Evolutionary conservation across 2,113 vertebrate genomes (phyloP).

Genomic region (Centropus unirufus): DNA sequence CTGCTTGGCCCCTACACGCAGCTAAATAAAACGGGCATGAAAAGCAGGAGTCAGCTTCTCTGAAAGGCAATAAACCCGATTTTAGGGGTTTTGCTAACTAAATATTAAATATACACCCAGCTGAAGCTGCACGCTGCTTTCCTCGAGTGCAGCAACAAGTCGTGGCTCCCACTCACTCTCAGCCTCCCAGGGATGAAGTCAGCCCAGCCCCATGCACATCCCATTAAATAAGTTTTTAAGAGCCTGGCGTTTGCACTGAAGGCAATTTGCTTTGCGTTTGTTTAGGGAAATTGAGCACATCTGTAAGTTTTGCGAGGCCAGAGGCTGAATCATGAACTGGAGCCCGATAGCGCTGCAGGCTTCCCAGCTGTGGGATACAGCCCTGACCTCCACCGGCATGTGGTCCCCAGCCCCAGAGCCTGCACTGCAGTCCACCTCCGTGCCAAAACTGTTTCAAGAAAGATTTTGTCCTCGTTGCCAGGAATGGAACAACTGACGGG

Average conservation of each 20-base stretch:
- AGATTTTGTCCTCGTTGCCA: not conserved
- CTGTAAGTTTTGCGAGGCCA: not conserved
- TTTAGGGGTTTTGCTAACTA: not conserved
- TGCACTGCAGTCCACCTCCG: not conserved
- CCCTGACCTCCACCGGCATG: not conserved
- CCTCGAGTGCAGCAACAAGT: slow-evolving; percentile 10
- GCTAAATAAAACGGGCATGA: fast-evolving
- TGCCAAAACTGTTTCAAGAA: fast-evolving
- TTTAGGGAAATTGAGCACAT: not conserved
- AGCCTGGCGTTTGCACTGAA: fast-evolving
- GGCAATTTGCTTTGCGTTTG: fast-evolving
- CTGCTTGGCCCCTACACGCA: not conserved
- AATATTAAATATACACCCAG: fast-evolving
- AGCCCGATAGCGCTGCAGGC: not conserved
- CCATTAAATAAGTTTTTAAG: not conserved
- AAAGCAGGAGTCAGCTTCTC: not conserved
- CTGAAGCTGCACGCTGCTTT: not conserved
- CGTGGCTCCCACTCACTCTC: not conserved
- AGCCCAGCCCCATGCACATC: not conserved
- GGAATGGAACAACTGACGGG: not conserved
- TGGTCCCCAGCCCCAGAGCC: not conserved
- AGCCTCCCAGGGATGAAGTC: not conserved
- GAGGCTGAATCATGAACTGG: not conserved
- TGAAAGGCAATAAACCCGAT: not conserved
- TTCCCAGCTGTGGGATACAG: not conserved